Evolutionary conservation across 1,140 invertebrate genomes (phyloP), one percentile per base, ranked within the genome.

Genomic region (Drosophila melanica): DNA sequence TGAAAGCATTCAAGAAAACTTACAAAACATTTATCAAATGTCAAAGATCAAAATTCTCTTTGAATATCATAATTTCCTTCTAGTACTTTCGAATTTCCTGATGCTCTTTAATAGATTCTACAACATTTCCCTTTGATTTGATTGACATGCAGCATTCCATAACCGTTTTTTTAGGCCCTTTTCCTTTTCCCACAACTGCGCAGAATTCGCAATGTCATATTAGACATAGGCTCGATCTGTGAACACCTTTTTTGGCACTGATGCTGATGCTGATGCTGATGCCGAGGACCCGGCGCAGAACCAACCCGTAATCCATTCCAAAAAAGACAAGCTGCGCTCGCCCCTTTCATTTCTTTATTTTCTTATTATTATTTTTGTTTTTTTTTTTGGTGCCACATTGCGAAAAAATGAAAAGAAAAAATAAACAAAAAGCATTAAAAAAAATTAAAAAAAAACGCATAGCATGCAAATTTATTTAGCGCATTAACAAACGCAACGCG

Each of bases 391-490:
- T 66, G 18, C 51, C 42, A 16, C 44, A 57, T 54, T 30, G 45
- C 44, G 33, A 60, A 57, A 41, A 45, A 35, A 39, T 62, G 59
- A 53, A 35, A 53, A 54, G 57, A 33, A 53, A 42, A 75, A 72
- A 75, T 78, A 82, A 81, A 87, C 70, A 81, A 79, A 55, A 60
- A 66, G 59, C 57, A 86, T 75, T 66, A 62, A 73, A 53, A 45
- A 81, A 77, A 75, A 57, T 74, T 45, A 63, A 64, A 63, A 81
- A 81, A 75, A 57, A 77, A 51, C 77, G 82, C 84, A 79, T 73
- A 55, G 79, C 72, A 87, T 89, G 82, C 82, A 87, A 87, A 87
- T 87, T 87, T 79, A 82, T 87, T 87, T 87, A 62, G 71, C 84
- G 76, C 79, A 86, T 86, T 86, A 86, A 76, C 78, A 64, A 81